A percentile compares a stretch with the other conserved stretches of the same genome.
These are phyloP conservation scores for Frankliniella intonsa DNA, from an alignment of 2,888 invertebrate genomes.

Conservation along the genomic window DNA sequence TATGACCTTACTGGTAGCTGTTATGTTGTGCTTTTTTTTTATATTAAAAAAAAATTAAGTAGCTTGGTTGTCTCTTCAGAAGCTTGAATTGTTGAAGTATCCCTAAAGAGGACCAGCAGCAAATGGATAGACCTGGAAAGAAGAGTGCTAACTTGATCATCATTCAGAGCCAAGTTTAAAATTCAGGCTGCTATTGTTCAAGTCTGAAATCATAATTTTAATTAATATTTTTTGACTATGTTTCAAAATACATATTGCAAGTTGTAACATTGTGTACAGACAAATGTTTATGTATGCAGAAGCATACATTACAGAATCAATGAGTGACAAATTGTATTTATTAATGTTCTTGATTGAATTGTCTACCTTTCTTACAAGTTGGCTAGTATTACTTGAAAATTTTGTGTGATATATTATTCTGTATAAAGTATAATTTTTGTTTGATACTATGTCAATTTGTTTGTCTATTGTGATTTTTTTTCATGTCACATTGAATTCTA, in stretches of 20 bases:
- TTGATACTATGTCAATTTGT: slow-evolving; percentile 24
- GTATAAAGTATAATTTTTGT: slow-evolving; percentile 11
- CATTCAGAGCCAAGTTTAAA: not conserved
- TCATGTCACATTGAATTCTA: not conserved
- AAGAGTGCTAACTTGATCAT: not conserved
- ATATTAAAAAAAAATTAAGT: not conserved
- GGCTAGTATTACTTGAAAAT: slow-evolving; percentile 22
- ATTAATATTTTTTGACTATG: slow-evolving; percentile 17
- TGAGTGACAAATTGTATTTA: slow-evolving; percentile 6
- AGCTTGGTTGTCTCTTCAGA: not conserved
- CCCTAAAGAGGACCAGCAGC: slow-evolving; percentile 8
- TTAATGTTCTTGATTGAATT: slow-evolving; percentile 9
- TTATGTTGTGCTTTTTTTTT: slow-evolving; percentile 11
- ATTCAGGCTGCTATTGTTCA: slow-evolving; percentile 9
- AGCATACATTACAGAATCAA: slow-evolving; percentile 33
- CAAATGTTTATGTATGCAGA: slow-evolving; percentile 32
- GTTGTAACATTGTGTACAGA: slow-evolving; percentile 10
- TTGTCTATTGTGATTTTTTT: slow-evolving; percentile 27
- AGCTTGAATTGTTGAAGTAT: not conserved
- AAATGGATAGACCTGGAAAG: not conserved
- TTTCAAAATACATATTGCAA: slow-evolving; percentile 7
- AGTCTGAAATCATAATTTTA: slow-evolving; percentile 27
- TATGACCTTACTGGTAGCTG: not conserved
- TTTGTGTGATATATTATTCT: slow-evolving; percentile 18
- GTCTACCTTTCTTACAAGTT: slow-evolving; percentile 21